Percentiles rank a stretch among this genome's conserved stretches.
Conservation (phyloP, 2,888 invertebrate species). For the Tipula unca region DNA sequence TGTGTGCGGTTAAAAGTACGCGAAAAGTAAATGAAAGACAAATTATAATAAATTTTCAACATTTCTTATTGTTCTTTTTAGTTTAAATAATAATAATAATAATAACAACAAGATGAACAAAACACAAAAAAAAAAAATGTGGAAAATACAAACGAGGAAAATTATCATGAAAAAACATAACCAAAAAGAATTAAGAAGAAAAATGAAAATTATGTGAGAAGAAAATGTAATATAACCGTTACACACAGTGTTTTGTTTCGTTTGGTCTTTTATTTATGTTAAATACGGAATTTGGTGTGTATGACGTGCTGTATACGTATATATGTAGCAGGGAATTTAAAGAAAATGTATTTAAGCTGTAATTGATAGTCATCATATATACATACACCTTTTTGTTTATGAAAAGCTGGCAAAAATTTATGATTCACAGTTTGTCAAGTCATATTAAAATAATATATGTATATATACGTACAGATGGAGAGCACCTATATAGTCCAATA, state of each 20-base stretch:
- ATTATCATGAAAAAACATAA: not conserved
- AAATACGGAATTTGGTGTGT: not conserved
- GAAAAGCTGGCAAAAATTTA: not conserved
- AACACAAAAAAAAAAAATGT: not conserved
- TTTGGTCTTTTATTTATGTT: not conserved
- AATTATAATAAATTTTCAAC: not conserved
- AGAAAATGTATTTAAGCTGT: not conserved
- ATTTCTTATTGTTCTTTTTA: not conserved
- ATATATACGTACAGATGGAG: no score
- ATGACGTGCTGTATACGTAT: not conserved
- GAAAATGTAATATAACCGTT: not conserved
- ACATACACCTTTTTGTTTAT: not conserved
- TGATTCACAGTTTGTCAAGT: not conserved
- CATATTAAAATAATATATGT: not conserved
- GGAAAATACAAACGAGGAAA: not conserved
- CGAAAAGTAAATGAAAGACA: not conserved
- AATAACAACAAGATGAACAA: not conserved
- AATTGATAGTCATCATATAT: not conserved
- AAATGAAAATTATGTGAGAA: not conserved
- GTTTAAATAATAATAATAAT: not conserved
- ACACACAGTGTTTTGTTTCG: not conserved
- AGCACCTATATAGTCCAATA: no score
- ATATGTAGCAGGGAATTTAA: not conserved
- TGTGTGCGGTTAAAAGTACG: not conserved
- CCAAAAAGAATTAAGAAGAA: not conserved